phyloP scores from a whole-genome alignment of 2,888 invertebrate species.

The Stegana nigrithorax region DNA sequence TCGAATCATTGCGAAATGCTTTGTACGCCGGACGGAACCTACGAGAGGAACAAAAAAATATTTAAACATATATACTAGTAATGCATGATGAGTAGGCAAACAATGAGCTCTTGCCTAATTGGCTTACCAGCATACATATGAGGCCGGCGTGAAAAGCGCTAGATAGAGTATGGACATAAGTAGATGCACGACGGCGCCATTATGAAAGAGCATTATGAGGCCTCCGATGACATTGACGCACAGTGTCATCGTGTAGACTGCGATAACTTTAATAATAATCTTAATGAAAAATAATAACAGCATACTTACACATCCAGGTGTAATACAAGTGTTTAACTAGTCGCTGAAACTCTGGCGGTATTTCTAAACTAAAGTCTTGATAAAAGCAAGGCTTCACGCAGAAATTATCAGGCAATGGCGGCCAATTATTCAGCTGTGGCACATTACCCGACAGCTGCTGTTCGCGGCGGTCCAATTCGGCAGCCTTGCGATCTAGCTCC shows the following conservation, averaged over 20 bases:
- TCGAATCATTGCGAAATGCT: conserved; percentile 98
- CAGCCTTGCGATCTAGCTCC: conserved; percentile 91
- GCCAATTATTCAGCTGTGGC: conserved; percentile 95
- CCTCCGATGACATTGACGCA: conserved; percentile 88
- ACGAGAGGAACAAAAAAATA: conserved; percentile 20
- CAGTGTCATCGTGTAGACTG: conserved; percentile 91
- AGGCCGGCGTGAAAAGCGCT: conserved; percentile 92
- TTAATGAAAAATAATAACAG: not conserved
- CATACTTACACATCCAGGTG: conserved; percentile 95
- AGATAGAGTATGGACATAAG: conserved; percentile 91
- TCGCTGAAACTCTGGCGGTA: conserved; percentile 96
- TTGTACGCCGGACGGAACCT: conserved; percentile 97
- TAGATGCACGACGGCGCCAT: conserved; percentile 77
- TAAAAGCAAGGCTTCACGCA: conserved; percentile 99
- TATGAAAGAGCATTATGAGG: conserved; percentile 78
- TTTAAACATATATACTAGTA: conserved; percentile 18
- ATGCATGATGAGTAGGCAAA: not conserved
- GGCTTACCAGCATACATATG: conserved; percentile 92
- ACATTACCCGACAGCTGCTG: conserved; percentile 80
- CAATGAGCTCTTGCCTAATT: not conserved
- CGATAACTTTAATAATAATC: conserved; percentile 52
- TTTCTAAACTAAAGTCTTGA: conserved; percentile 99
- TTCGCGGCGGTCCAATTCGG: conserved; percentile 87
- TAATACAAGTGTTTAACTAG: conserved; percentile 95
- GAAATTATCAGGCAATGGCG: conserved; percentile 92